These are phyloP conservation scores for Dysmachus trigonus DNA, from an alignment of 2,888 invertebrate genomes.

Conservation along the genomic window DNA sequence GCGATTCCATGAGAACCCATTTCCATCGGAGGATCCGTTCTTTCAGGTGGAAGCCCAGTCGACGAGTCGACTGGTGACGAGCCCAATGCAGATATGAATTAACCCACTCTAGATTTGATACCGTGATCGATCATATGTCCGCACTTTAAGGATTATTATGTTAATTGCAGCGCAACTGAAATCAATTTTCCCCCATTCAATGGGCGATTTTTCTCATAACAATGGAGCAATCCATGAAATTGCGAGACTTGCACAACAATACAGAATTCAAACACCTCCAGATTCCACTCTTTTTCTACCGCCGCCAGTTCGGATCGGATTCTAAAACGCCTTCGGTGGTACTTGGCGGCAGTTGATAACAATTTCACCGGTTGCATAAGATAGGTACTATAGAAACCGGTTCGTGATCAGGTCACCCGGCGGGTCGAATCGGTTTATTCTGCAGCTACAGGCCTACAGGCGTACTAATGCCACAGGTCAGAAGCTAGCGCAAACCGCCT, in stretches of 20 bases:
- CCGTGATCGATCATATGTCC: slow-evolving; percentile 37
- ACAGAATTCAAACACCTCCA: not conserved
- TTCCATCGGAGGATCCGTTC: not conserved
- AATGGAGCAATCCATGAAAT: not conserved
- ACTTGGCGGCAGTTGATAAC: slow-evolving; percentile 1
- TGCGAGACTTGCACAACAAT: slow-evolving; percentile 2
- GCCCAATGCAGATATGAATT: not conserved
- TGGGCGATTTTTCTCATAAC: not conserved
- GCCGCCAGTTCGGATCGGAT: slow-evolving; percentile 3
- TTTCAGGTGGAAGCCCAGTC: not conserved
- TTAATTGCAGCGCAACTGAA: slow-evolving; percentile 24
- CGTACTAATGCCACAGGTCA: slow-evolving; percentile 24
- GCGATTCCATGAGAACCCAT: slow-evolving; percentile 17
- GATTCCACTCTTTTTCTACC: not conserved
- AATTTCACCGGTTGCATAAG: slow-evolving; percentile 1
- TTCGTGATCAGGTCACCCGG: not conserved
- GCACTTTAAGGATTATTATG: slow-evolving; percentile 29
- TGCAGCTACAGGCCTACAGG: not conserved
- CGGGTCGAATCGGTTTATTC: not conserved
- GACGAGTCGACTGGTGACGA: too few species aligned
- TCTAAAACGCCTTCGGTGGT: not conserved
- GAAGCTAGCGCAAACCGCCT: not conserved
- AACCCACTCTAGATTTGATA: not conserved
- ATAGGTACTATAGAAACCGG: slow-evolving; percentile 10
- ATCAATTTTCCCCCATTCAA: not conserved